These are phyloP conservation scores for Phrynocephalus guinanensis DNA, from an alignment of 2,797 vertebrate species.

Conservation along the genomic window DNA sequence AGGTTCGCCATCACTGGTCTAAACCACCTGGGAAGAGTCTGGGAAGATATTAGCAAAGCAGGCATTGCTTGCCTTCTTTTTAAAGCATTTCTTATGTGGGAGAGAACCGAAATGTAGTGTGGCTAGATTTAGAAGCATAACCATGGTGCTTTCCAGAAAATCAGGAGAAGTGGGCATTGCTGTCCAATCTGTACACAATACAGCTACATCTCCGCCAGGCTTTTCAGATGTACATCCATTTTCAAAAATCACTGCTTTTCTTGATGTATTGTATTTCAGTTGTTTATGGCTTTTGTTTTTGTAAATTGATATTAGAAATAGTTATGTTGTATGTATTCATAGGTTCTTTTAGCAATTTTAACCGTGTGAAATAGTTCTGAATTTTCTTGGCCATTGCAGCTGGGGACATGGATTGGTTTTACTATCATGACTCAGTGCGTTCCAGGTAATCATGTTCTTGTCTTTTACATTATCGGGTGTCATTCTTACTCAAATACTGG, in stretches of 20 bases:
- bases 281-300: constrained; percentile 48
- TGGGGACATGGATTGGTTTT: constrained; percentile 87
- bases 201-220: not conserved
- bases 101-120: not conserved
- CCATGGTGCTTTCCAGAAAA: not conserved
- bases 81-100: not conserved
- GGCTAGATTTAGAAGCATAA: not conserved
- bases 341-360: constrained; percentile 29
- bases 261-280: not conserved
- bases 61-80: not conserved
- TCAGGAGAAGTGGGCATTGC: not conserved
- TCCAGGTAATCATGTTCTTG: constrained; percentile 76
- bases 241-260: too few relatives aligned
- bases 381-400: constrained; percentile 76
- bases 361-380: constrained; percentile 55
- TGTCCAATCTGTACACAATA: not conserved
- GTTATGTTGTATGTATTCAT: constrained; percentile 26
- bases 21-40: too few relatives aligned
- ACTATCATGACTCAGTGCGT: constrained; percentile 89
- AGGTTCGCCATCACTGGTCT: too few relatives aligned
- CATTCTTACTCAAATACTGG: constrained; percentile 28
- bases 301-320: constrained; percentile 40
- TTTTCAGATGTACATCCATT: not conserved
- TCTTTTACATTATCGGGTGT: constrained; percentile 22
- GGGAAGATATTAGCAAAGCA: too few relatives aligned